Evolutionary conservation across 2,113 vertebrate species (phyloP).

Genomic region (Platysteira castanea): DNA sequence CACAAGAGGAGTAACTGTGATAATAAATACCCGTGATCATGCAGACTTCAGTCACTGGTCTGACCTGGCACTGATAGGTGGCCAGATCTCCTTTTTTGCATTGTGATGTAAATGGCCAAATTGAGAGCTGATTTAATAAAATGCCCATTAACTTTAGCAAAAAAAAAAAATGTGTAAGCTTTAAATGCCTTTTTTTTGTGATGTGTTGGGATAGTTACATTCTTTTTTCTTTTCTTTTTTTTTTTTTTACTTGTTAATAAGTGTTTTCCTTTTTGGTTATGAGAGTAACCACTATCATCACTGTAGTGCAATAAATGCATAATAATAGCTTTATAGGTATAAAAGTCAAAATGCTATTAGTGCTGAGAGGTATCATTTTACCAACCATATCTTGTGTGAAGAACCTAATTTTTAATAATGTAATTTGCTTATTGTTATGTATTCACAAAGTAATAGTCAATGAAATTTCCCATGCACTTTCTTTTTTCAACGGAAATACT

Average conservation of each 20-base stretch:
- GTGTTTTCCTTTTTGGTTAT: background rate
- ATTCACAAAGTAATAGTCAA: background rate
- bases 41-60: background rate
- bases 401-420: background rate
- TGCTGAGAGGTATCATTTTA: background rate
- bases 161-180: background rate
- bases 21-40: background rate
- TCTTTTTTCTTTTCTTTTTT: background rate
- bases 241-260: fast-evolving
- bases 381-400: background rate
- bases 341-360: conserved; percentile 4
- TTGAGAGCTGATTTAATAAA: background rate
- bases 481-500: background rate
- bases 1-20: background rate
- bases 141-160: background rate
- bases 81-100: background rate
- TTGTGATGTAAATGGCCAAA: background rate
- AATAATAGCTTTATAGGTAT: background rate
- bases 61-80: background rate
- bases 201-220: fast-evolving
- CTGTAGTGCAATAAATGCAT: background rate
- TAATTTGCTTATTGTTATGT: background rate
- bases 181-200: background rate
- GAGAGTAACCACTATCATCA: background rate
- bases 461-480: background rate